These are phyloP conservation scores for Pteruthius melanotis DNA, from an alignment of 2,113 vertebrate species.

Conservation along the genomic window DNA sequence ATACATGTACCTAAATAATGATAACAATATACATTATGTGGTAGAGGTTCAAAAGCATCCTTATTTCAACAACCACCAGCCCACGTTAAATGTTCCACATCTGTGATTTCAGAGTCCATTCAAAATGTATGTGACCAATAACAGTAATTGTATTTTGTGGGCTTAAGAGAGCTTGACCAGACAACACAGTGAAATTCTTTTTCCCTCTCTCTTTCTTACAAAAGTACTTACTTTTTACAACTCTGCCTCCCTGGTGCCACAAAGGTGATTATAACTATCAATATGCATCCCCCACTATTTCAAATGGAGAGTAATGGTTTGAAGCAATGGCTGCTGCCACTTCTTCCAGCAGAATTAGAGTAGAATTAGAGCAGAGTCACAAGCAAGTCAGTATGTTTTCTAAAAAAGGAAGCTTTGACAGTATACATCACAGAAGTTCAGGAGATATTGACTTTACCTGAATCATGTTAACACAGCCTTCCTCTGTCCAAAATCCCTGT, in stretches of 20 bases:
- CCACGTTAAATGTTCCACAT: background rate
- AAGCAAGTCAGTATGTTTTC: background rate
- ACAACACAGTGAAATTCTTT: background rate
- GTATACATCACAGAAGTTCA: background rate
- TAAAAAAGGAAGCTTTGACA: background rate
- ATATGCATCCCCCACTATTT: background rate
- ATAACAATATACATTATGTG: background rate
- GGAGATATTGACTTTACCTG: background rate
- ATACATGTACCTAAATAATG: background rate
- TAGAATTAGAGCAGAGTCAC: background rate
- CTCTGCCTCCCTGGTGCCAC: background rate
- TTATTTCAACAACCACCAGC: background rate
- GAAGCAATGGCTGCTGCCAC: background rate
- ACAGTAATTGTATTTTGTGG: background rate
- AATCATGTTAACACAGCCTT: background rate
- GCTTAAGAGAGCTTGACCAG: background rate
- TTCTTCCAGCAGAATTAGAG: background rate
- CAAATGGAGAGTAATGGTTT: background rate
- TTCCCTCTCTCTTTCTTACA: background rate
- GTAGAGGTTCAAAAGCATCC: background rate
- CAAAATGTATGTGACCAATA: background rate
- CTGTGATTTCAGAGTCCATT: background rate
- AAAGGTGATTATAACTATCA: background rate
- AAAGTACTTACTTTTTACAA: background rate
- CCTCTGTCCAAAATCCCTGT: background rate